Percentiles rank a stretch among this genome's conserved stretches.
Conservation (phyloP, 2,888 invertebrate species). For the Pandemis heparana region DNA sequence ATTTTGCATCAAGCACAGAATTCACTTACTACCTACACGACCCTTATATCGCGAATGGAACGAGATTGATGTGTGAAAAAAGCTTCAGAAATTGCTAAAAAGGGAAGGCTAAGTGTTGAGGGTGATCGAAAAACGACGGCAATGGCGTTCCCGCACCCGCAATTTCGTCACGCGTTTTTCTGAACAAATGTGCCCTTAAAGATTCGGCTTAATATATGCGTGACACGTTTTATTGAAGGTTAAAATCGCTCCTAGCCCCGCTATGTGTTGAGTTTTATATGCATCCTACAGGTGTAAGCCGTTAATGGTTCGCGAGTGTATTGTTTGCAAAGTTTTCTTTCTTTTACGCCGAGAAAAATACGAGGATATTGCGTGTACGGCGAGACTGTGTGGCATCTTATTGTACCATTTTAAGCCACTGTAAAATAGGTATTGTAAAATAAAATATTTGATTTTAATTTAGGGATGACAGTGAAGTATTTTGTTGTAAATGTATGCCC, state of each 20-base stretch:
- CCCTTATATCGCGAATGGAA: conserved; percentile 60
- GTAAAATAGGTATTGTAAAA: no score
- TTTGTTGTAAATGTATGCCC: no score
- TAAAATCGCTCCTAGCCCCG: conserved; percentile 63
- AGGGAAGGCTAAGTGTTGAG: conserved; percentile 83
- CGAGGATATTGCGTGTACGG: conserved; percentile 14
- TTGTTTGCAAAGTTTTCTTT: conserved; percentile 34
- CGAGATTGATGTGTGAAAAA: conserved; percentile 83
- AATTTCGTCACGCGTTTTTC: conserved; percentile 83
- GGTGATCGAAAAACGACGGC: conserved; percentile 79
- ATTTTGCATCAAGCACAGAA: conserved; percentile 50
- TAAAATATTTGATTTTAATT: not conserved
- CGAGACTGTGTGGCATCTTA: conserved; percentile 1
- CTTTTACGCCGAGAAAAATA: conserved; percentile 23
- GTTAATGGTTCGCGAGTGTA: conserved; percentile 58
- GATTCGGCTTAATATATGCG: conserved; percentile 79
- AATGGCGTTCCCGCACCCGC: conserved; percentile 66
- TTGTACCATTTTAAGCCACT: not conserved
- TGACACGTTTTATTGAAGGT: conserved; percentile 80
- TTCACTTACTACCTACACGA: conserved; percentile 46
- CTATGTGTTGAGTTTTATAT: conserved; percentile 66
- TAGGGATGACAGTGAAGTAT: no score
- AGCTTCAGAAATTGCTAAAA: conserved; percentile 84
- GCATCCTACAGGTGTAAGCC: conserved; percentile 63
- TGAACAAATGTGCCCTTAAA: conserved; percentile 81